A percentile compares a stretch with the other conserved stretches of the same genome.
phyloP scores from a whole-genome alignment of 2,113 vertebrate genomes.

The Prunella himalayana region DNA sequence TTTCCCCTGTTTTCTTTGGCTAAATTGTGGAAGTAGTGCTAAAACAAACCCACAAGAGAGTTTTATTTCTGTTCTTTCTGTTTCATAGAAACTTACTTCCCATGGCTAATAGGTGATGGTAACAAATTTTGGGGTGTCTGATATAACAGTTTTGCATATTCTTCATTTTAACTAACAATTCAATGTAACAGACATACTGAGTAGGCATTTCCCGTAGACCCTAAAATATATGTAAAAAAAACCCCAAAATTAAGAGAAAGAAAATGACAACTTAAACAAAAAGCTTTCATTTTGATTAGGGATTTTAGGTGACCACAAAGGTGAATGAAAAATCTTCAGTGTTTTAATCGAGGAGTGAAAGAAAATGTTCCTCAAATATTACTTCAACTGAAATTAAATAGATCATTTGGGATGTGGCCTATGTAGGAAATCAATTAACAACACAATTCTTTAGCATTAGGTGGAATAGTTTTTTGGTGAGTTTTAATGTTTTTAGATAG shows the following conservation, averaged over 20 bases:
- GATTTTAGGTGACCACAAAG: background rate
- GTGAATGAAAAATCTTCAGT: background rate
- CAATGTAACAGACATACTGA: background rate
- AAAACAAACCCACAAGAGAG: background rate
- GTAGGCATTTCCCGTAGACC: background rate
- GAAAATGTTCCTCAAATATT: background rate
- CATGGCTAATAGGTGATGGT: background rate
- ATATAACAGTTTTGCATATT: background rate
- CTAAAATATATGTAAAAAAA: background rate
- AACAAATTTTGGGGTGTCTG: background rate
- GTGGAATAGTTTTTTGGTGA: background rate
- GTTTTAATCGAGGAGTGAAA: background rate
- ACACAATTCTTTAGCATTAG: rapidly evolving
- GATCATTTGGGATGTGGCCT: background rate
- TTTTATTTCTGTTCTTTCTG: background rate
- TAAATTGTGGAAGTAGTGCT: background rate
- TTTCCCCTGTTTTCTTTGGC: background rate
- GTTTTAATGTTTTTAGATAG: background rate
- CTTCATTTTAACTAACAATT: background rate
- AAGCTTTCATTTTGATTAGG: background rate
- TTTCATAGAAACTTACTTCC: background rate
- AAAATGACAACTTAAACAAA: background rate
- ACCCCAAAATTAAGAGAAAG: background rate
- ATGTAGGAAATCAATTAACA: background rate
- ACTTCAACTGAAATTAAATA: background rate